Evolutionary conservation across 35 echinoderm and acorn worm genomes (phyloP).

Genomic region (Apostichopus japonicus): DNA sequence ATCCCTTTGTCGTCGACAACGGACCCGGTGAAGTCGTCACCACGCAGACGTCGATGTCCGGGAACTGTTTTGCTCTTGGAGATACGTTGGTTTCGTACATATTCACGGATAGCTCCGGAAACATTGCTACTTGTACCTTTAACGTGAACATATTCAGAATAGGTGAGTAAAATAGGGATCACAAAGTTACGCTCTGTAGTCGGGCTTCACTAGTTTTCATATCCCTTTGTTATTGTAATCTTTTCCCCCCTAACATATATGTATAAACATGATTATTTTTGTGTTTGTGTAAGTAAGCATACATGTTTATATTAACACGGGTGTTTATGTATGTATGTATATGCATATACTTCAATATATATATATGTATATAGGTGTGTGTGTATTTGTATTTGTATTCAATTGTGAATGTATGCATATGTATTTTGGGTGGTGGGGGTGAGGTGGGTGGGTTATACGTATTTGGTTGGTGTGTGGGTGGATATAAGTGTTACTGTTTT

Average conservation of each 20-base stretch:
- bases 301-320: too few species aligned
- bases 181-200: neutral
- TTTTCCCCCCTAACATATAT: neutral
- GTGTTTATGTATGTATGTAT: neutral
- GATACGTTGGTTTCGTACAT: constrained; percentile 27
- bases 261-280: too few species aligned
- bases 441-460: too few species aligned
- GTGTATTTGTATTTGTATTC: too few species aligned
- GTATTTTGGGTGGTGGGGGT: too few species aligned
- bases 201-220: neutral
- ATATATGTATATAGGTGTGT: too few species aligned
- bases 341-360: too few species aligned
- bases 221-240: neutral
- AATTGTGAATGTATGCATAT: too few species aligned
- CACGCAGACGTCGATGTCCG: neutral
- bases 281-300: too few species aligned
- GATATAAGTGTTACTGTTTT: too few species aligned
- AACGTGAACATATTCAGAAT: neutral
- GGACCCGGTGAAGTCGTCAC: neutral
- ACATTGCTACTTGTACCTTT: constrained; percentile 43
- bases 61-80: neutral
- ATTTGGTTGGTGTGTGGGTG: too few species aligned
- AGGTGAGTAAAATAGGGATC: neutral
- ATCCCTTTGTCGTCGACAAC: neutral
- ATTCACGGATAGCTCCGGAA: constrained; percentile 44